These are phyloP conservation scores for Podargus strigoides DNA, from an alignment of 2,797 vertebrate genomes.

Conservation along the genomic window DNA sequence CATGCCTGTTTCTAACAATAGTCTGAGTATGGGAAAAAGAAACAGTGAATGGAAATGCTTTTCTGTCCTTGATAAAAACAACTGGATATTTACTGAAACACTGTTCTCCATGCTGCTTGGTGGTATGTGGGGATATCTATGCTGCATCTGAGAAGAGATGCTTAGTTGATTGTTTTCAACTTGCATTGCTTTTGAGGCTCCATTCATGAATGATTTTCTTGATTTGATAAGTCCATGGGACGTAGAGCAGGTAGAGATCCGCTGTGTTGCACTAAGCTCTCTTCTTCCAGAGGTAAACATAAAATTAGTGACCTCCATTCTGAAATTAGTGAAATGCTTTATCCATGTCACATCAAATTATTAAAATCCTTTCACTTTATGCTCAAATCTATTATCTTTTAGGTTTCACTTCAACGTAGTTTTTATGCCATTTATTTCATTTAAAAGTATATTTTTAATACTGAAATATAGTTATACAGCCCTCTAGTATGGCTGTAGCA, in stretches of 20 bases:
- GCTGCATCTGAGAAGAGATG: not conserved
- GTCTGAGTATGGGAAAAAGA: not conserved
- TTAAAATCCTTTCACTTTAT: not conserved
- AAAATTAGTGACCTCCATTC: not conserved
- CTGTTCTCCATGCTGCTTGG: not conserved
- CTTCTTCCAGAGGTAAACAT: not conserved
- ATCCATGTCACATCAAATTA: not conserved
- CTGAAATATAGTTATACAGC: not conserved
- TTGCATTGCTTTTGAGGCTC: not conserved
- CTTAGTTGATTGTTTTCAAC: not conserved
- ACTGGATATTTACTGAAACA: not conserved
- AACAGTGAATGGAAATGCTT: not conserved
- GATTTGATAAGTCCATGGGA: not conserved
- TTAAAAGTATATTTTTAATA: not conserved
- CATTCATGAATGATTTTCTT: accelerated
- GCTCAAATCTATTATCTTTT: not conserved
- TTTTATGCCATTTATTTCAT: not conserved
- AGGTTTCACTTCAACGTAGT: not conserved
- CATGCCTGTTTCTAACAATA: not conserved
- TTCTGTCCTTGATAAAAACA: not conserved
- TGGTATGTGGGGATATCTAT: not conserved
- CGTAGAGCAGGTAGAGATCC: not conserved
- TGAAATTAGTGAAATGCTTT: not conserved
- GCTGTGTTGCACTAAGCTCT: not conserved
- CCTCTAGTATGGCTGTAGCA: not conserved